Evolutionary conservation across 2,113 vertebrate genomes (phyloP).

Genomic region (Entosphenus tridentatus): DNA sequence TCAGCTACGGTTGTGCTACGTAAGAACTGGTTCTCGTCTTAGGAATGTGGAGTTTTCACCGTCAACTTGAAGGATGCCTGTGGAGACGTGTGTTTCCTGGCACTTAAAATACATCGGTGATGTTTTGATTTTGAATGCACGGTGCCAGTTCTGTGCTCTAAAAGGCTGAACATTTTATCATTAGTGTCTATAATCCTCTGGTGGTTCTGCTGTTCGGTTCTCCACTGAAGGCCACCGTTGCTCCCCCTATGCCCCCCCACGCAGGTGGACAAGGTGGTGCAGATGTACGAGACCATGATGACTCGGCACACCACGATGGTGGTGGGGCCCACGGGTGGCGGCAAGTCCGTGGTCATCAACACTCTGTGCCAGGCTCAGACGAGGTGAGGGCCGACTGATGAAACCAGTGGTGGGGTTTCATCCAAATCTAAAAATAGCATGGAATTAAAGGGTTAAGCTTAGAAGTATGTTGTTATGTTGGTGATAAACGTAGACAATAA

Average conservation of each 20-base stretch:
- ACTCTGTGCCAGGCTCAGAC: slow-evolving; percentile 72
- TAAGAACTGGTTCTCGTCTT: no score
- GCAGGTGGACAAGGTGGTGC: slow-evolving; percentile 90
- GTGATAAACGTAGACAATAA: no score
- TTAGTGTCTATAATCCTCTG: background rate
- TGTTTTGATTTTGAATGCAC: background rate
- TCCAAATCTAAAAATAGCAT: no score
- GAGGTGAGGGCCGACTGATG: slow-evolving; percentile 29
- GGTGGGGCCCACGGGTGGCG: slow-evolving; percentile 80
- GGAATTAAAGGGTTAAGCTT: no score
- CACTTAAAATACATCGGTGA: background rate
- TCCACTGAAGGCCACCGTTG: background rate
- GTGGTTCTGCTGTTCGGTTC: background rate
- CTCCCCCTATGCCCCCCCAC: background rate
- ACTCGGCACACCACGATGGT: slow-evolving; percentile 88
- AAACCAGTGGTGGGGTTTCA: no score
- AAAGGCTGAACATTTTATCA: no score
- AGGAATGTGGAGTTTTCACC: no score
- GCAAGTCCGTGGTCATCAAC: slow-evolving; percentile 81
- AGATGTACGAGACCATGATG: slow-evolving; percentile 92
- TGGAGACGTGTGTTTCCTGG: background rate
- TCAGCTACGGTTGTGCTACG: no score
- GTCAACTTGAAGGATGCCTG: no score
- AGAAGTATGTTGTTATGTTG: no score
- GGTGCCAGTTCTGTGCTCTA: background rate